A percentile compares a stretch with the other conserved stretches of the same genome.
These are phyloP conservation scores for Gymnoscelis rufifasciata DNA, from an alignment of 2,888 invertebrate species.

Conservation along the genomic window DNA sequence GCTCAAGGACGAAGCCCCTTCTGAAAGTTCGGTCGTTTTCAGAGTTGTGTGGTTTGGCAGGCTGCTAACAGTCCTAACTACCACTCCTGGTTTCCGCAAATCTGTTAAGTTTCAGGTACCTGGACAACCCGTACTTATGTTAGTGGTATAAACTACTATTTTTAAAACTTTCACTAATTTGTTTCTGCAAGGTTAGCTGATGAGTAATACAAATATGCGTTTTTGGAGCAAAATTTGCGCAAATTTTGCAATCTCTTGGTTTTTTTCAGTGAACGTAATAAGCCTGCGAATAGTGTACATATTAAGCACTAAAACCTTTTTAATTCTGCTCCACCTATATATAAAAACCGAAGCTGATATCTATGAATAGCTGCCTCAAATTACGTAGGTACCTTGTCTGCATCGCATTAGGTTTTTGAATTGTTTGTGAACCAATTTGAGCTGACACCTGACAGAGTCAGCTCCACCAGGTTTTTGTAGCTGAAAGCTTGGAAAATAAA, in stretches of 20 bases:
- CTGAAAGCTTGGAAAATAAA: not conserved
- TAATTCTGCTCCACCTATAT: too few species aligned
- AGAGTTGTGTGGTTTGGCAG: conserved; percentile 19
- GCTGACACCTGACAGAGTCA: conserved; percentile 26
- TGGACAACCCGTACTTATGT: not conserved
- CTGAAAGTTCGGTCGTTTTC: conserved; percentile 7
- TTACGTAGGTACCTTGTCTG: conserved; percentile 14
- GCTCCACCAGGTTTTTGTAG: not conserved
- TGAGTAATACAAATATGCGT: too few species aligned
- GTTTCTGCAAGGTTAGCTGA: not conserved
- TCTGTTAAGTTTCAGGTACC: conserved; percentile 17
- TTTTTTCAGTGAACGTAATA: too few species aligned
- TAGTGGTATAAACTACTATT: not conserved
- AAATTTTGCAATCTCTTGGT: too few species aligned
- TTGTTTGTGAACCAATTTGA: conserved; percentile 8
- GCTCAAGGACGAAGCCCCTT: conserved; percentile 3
- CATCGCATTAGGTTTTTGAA: conserved; percentile 7
- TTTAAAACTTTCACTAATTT: not conserved
- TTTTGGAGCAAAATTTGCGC: too few species aligned
- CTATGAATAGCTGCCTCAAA: not conserved
- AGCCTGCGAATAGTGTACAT: too few species aligned
- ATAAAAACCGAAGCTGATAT: too few species aligned
- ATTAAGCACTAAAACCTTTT: too few species aligned
- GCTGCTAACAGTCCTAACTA: conserved; percentile 5
- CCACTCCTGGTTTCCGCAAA: conserved; percentile 13